These are phyloP conservation scores for Micrasema longulum DNA, from an alignment of 1,140 invertebrate species.

Conservation along the genomic window DNA sequence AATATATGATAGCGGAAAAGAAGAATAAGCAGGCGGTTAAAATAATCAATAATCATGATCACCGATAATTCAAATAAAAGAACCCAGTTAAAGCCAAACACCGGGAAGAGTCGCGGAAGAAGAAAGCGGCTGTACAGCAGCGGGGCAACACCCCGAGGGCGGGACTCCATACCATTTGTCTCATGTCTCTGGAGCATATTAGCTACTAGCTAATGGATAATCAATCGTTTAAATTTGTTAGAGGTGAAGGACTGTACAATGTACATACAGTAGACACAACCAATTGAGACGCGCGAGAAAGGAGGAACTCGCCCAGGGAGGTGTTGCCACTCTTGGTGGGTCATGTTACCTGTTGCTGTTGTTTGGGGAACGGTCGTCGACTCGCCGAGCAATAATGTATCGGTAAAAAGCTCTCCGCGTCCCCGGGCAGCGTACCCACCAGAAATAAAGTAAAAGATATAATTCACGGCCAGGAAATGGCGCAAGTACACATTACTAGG, in stretches of 20 bases:
- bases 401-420: slow-evolving; percentile 71
- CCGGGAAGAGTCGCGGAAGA: slow-evolving; percentile 37
- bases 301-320: slow-evolving; percentile 16
- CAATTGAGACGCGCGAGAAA: slow-evolving; percentile 2
- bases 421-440: slow-evolving; percentile 70
- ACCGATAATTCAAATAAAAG: neutral
- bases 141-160: slow-evolving; percentile 30
- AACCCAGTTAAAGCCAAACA: slow-evolving; percentile 26
- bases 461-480: slow-evolving; percentile 46
- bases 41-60: neutral
- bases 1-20: slow-evolving; percentile 15
- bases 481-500: slow-evolving; percentile 17
- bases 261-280: neutral
- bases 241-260: neutral
- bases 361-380: slow-evolving; percentile 66
- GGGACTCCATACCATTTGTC: slow-evolving; percentile 6
- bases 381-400: slow-evolving; percentile 72
- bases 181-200: slow-evolving; percentile 9
- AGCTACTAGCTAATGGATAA: slow-evolving; percentile 5
- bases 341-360: slow-evolving; percentile 54
- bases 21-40: slow-evolving; percentile 28
- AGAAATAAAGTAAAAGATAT: slow-evolving; percentile 58
- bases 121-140: slow-evolving; percentile 38
- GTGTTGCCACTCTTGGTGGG: slow-evolving; percentile 37
- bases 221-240: too few species aligned